Conservation (phyloP, 2,797 vertebrate species). For the Enteromius radiatus region DNA sequence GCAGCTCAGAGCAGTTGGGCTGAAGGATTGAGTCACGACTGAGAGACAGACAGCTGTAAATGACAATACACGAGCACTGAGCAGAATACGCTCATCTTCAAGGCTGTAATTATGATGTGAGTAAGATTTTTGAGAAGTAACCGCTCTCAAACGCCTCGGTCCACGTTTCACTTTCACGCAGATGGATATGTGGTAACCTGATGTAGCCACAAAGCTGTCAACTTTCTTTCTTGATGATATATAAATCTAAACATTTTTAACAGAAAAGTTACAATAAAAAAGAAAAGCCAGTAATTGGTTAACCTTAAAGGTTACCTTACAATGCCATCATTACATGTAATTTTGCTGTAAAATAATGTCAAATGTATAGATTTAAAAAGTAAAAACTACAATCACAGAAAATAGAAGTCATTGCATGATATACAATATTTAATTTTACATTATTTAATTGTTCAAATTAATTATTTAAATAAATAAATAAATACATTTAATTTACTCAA, state of each 20-base stretch:
- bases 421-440: background rate
- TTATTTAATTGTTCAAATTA: background rate
- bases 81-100: constrained; percentile 27
- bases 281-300: background rate
- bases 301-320: background rate
- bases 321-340: background rate
- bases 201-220: background rate
- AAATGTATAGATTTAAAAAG: background rate
- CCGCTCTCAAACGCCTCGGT: constrained; percentile 21
- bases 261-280: background rate
- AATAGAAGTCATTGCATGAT: background rate
- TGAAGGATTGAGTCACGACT: constrained; percentile 39
- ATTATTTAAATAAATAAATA: no score
- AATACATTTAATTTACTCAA: no score
- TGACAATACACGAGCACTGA: constrained; percentile 10
- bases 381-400: background rate
- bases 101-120: constrained; percentile 48
- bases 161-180: constrained; percentile 17
- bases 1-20: constrained; percentile 17
- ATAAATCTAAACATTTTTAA: no score
- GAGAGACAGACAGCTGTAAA: constrained; percentile 41
- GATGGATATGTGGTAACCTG: constrained; percentile 1
- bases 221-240: background rate
- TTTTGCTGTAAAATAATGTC: background rate
- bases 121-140: constrained; percentile 15